Base-by-base conservation (phyloP, 2,113 vertebrate genomes). In the Eurystomus gularis region DNA sequence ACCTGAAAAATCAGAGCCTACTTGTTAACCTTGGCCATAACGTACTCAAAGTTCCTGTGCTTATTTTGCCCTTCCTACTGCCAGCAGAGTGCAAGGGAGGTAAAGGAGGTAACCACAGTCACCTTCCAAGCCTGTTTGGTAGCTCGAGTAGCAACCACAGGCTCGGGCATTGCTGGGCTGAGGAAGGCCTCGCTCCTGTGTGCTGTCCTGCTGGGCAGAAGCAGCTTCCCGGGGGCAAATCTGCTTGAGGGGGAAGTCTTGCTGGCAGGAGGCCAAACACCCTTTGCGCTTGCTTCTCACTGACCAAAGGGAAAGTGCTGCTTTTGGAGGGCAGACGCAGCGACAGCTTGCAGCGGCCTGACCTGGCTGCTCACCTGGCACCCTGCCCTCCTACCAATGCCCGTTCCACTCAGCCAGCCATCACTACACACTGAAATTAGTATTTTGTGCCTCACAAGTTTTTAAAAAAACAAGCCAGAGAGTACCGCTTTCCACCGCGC, bases 301-400 rank as follows among this genome's bases (percentile, higher is more conserved):
- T 12, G 23, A 7, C 21, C 26, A 5, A 1, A 21, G 31, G 0
- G 2, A 9, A 8, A 14, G 17, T 28, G 33, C 64, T 46, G 9
- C 48, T 54, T 11, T 5, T 0, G 8, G 39, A 9, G 31, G 3
- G 25, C 3, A 9, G 26, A 3, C 1, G 18, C 70, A 10, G 49
- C 1, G 1, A 2, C 0, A 2, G 46, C 0, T 7, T 0, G 65
- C 55, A 35, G 49, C 2, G 1, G 14, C 3, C 51, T 18, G 28
- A 39, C 6, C 18, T 2, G 18, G 65, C 17, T 4, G 60, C 60
- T 31, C 44, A 7, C 62, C 42, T 12, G 60, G 15, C 5, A 0
- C 42, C 1, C 29, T n/a, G n/a, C n/a, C n/a, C n/a, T n/a, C n/a
- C n/a, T n/a, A n/a, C n/a, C n/a, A n/a, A n/a, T n/a, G n/a, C n/a